Percentiles rank a stretch among this genome's conserved stretches.
Conservation (phyloP, 2,888 invertebrate species). For the Loripinus fragilis region DNA sequence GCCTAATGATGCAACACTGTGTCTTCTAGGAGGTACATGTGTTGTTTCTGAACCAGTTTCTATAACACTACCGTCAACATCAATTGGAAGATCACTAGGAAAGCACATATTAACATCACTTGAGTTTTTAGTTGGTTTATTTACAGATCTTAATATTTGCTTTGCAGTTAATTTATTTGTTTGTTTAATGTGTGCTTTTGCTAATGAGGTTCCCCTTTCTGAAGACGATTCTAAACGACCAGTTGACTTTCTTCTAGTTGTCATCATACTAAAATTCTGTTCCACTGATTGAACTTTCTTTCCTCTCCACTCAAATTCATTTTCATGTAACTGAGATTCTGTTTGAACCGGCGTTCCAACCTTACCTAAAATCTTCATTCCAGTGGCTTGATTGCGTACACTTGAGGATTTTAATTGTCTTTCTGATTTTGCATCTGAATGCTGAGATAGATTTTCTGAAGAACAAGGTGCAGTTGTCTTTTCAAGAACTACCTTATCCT, state of each 20-base stretch:
- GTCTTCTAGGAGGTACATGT: neutral
- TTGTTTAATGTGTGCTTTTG: neutral
- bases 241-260: neutral
- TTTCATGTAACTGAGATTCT: neutral
- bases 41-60: neutral
- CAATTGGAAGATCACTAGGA: neutral
- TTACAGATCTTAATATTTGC: neutral
- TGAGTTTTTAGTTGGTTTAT: no score
- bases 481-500: neutral
- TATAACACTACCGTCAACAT: slow-evolving; percentile 9
- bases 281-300: no score
- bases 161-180: neutral
- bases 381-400: neutral
- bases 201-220: no score
- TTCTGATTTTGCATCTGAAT: neutral
- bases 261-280: neutral
- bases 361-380: no score
- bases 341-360: neutral
- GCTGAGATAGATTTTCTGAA: neutral
- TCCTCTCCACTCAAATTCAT: no score
- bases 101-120: neutral
- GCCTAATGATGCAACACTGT: neutral
- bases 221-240: neutral
- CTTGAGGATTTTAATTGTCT: slow-evolving; percentile 4
- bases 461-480: neutral